Base-by-base conservation (phyloP, 2,797 vertebrate genomes). In the Peromyscus aztecus region DNA sequence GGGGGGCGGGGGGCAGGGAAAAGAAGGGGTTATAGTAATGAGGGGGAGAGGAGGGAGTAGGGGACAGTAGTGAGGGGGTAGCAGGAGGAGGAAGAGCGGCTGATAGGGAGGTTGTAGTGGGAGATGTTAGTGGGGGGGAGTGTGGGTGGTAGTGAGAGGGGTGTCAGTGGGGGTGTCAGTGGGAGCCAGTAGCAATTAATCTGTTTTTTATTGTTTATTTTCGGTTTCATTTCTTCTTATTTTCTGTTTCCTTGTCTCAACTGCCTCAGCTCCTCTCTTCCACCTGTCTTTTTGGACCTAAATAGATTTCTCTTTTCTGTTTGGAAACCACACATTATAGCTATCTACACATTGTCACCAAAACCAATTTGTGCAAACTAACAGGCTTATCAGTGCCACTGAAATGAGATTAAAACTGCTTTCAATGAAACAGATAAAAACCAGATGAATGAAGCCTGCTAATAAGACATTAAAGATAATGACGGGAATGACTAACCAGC, bases 341-440 rank as follows among this genome's bases (percentile, higher is more conserved):
- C 96, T 96, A 96, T 92, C 97, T 97, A 96, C 61, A 95, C 71
- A 9, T 67, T 98, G 97, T 97, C 96, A 76, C 95, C 59, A 94
- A 96, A 98, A 98, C 88, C 34, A 95, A 78, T 97, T 92, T 96
- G 95, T 98, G 97, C 97, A 97, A 97, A 96, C 88, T 86, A 97
- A 98, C 93, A 94, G 5, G 91, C 98, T 98, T 92, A 94, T 97
- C 98, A 92, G 93, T 16, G 65, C 88, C 24, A 69, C 88, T 65
- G 95, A 98, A 97, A 84, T 86, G 95, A 98, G 97, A 97, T 97
- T 97, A 94, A 98, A 98, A 97, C 76, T 43, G 88, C 91, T 98
- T 97, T 69, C 97, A 97, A 23, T 75, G 90, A 94, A 98, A 97
- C 92, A 91, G 85, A 97, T 97, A 91, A 95, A 98, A 97, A 97